A percentile compares a stretch with the other conserved stretches of the same genome.
These are phyloP conservation scores for Intellagama lesueurii DNA, from an alignment of 2,797 vertebrate species.

Conservation along the genomic window DNA sequence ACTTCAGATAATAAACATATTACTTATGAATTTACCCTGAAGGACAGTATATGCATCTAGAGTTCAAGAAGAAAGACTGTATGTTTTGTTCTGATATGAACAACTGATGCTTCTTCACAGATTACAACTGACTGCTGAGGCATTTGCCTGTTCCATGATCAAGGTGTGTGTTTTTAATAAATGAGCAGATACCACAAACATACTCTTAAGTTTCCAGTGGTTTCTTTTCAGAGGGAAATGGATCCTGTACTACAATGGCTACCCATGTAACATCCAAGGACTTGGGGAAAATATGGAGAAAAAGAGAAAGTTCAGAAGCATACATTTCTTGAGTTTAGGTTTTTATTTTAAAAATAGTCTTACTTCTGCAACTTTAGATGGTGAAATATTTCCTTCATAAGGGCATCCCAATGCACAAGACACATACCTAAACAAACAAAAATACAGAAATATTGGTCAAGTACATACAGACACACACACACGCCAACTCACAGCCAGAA, in stretches of 20 bases:
- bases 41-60: too few species aligned
- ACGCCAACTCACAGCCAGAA: conserved; percentile 11
- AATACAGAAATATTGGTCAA: conserved; percentile 36
- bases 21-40: background rate
- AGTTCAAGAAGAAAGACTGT: background rate
- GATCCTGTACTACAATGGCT: background rate
- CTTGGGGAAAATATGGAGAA: background rate
- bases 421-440: conserved; percentile 83
- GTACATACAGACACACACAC: background rate
- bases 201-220: background rate
- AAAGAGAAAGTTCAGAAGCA: background rate
- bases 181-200: background rate
- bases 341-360: conserved; percentile 56
- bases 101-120: background rate
- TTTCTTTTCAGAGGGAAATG: background rate
- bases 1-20: background rate
- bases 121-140: background rate
- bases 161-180: background rate
- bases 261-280: background rate
- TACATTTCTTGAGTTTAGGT: conserved; percentile 7
- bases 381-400: conserved; percentile 86
- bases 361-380: conserved; percentile 91
- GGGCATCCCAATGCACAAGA: conserved; percentile 94
- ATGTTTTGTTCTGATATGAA: background rate
- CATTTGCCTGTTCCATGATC: background rate